These are phyloP conservation scores for Botia almorhae DNA, from an alignment of 2,797 vertebrate genomes.

Conservation along the genomic window DNA sequence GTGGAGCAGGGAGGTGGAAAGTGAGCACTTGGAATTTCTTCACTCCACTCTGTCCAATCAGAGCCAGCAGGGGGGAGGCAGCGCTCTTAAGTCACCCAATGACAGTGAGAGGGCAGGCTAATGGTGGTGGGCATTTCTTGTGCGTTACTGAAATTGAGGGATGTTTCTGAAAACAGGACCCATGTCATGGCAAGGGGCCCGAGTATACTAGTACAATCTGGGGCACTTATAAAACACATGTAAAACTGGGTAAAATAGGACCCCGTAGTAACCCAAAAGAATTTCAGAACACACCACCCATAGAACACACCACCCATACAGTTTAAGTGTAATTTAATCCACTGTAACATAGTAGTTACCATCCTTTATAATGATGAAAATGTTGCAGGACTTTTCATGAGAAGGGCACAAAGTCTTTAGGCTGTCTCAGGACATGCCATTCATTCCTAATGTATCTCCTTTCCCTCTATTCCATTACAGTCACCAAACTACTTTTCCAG, in stretches of 20 bases:
- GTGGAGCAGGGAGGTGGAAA: constrained; percentile 66
- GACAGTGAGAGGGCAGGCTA: constrained; percentile 39
- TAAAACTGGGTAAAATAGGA: constrained; percentile 40
- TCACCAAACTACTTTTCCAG: neutral
- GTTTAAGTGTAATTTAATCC: constrained; percentile 51
- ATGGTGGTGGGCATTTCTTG: constrained; percentile 26
- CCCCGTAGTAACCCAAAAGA: constrained; percentile 13
- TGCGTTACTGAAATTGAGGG: constrained; percentile 53
- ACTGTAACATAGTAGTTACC: constrained; percentile 34
- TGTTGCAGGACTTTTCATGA: constrained; percentile 44
- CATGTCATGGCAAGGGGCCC: constrained; percentile 44
- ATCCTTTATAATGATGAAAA: constrained; percentile 62
- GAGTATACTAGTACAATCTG: constrained; percentile 14
- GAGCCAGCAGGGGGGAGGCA: constrained; percentile 62
- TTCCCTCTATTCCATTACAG: constrained; percentile 1
- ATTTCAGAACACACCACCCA: constrained; percentile 23
- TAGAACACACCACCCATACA: constrained; percentile 35
- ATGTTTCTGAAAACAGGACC: constrained; percentile 63
- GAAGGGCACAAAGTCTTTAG: constrained; percentile 46
- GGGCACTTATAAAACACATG: constrained; percentile 4
- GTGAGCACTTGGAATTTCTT: constrained; percentile 57
- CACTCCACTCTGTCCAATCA: constrained; percentile 55
- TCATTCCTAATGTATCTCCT: constrained; percentile 67
- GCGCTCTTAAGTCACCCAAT: constrained; percentile 60
- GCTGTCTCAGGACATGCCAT: constrained; percentile 58